A percentile compares a stretch with the other conserved stretches of the same genome.
Conservation (phyloP, 2,797 vertebrate species). For the Leucoraja ocellata region DNA sequence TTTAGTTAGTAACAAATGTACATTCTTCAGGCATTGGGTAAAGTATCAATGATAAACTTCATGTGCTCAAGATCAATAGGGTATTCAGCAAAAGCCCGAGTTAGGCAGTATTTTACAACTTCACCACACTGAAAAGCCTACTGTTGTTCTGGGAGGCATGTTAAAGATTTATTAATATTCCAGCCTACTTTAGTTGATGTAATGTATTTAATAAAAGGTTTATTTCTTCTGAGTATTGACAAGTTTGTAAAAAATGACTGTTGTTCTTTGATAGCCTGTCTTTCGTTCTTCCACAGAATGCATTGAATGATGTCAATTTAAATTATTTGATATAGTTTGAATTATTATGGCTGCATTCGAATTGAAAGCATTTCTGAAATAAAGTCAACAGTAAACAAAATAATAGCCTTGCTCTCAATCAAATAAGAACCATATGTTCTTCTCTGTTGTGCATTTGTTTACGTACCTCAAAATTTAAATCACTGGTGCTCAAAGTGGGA, state of each 20-base stretch:
- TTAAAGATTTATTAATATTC: neutral
- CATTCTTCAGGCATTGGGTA: too few species aligned
- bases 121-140: conserved; percentile 11
- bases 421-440: neutral
- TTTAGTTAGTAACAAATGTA: conserved; percentile 13
- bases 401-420: neutral
- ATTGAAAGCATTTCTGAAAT: neutral
- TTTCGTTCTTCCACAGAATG: neutral
- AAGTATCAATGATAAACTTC: conserved; percentile 15
- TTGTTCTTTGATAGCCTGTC: neutral
- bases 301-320: neutral
- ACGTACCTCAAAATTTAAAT: neutral
- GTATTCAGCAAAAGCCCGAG: neutral
- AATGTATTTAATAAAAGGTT: neutral
- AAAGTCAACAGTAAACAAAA: conserved; percentile 4
- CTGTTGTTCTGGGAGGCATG: neutral
- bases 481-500: neutral
- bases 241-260: neutral
- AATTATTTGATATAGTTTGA: neutral
- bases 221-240: neutral
- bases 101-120: neutral
- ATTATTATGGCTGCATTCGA: neutral
- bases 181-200: neutral
- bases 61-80: neutral
- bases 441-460: neutral